These are phyloP conservation scores for human (Homo sapiens) DNA, from an alignment of 2,113 vertebrate genomes.

Conservation along the genomic window DNA sequence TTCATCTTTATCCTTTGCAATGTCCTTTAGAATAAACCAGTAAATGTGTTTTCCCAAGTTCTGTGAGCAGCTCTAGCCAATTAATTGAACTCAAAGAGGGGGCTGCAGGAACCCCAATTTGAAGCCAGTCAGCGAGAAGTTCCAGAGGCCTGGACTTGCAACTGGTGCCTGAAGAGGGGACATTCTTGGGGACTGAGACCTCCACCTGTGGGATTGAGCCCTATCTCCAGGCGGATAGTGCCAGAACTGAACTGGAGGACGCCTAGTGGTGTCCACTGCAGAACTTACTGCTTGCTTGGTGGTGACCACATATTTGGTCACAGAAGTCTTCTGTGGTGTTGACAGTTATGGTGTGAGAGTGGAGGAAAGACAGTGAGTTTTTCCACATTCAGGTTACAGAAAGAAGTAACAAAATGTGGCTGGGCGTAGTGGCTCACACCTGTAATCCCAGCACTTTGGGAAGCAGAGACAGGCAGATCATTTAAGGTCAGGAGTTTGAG, in stretches of 20 bases:
- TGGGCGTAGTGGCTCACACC: too few relatives aligned
- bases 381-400: neutral
- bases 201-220: neutral
- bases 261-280: neutral
- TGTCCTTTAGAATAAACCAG: neutral
- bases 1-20: neutral
- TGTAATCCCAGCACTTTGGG: too few relatives aligned
- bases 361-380: neutral
- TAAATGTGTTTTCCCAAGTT: neutral
- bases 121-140: neutral
- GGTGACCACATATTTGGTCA: neutral
- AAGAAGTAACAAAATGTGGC: neutral
- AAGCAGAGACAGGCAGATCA: too few relatives aligned
- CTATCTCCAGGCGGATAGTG: neutral
- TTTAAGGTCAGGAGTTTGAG: too few relatives aligned
- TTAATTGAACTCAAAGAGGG: neutral
- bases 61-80: neutral
- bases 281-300: neutral
- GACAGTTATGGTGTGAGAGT: neutral
- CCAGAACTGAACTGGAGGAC: neutral
- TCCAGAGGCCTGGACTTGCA: neutral
- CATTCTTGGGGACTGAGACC: neutral
- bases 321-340: neutral
- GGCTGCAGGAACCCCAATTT: neutral
- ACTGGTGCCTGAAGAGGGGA: neutral